Percentiles rank a stretch among this genome's conserved stretches.
Conservation (phyloP, 2,113 vertebrate genomes). For the Ciconia maguari region DNA sequence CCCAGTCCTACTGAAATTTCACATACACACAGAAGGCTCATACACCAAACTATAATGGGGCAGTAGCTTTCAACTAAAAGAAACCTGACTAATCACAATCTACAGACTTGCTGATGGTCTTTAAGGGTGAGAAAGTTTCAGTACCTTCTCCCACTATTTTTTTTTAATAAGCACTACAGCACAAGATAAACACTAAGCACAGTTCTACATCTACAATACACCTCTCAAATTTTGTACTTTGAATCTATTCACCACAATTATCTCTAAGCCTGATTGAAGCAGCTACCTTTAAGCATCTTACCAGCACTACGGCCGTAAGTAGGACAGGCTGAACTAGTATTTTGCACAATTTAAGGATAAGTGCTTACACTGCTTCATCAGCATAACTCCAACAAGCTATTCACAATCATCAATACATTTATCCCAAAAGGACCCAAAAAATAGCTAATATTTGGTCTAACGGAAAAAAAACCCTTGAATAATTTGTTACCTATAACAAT, state of each 20-base stretch:
- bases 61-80: not conserved
- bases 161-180: not conserved
- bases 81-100: not conserved
- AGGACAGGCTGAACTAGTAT: not conserved
- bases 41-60: accelerated
- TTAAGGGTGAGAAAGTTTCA: not conserved
- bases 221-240: not conserved
- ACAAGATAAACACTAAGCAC: not conserved
- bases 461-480: not conserved
- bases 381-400: not conserved
- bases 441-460: not conserved
- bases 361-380: not conserved
- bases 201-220: not conserved
- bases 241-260: not conserved
- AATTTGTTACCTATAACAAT: not conserved
- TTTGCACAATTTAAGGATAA: not conserved
- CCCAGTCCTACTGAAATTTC: not conserved
- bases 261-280: not conserved
- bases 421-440: not conserved
- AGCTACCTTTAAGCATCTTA: not conserved
- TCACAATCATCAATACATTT: not conserved
- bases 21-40: not conserved
- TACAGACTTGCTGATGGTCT: not conserved
- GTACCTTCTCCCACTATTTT: not conserved
- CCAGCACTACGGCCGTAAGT: not conserved